Percentiles rank a stretch among this genome's conserved stretches.
phyloP scores from a whole-genome alignment of 1,140 invertebrate species.

The Platyscapa corneri region DNA sequence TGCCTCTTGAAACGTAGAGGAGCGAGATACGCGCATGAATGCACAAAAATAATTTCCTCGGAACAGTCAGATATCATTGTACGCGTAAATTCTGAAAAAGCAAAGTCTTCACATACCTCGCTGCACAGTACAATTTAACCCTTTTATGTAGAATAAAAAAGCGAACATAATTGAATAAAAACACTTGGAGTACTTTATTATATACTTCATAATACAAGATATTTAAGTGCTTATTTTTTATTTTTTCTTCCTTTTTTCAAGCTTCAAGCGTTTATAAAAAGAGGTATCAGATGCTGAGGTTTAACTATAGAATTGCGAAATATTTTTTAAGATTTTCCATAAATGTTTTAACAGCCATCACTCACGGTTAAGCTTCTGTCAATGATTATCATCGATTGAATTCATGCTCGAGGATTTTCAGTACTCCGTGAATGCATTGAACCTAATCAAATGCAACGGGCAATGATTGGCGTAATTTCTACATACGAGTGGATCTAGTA shows the following conservation, averaged over 20 bases:
- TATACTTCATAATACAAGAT: not conserved
- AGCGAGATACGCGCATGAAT: not conserved
- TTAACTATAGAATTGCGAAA: not conserved
- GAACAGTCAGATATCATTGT: not conserved
- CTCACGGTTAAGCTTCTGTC: no score
- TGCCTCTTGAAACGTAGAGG: not conserved
- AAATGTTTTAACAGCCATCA: no score
- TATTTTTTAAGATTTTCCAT: not conserved
- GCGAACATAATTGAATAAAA: not conserved
- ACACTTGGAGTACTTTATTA: not conserved
- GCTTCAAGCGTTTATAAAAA: not conserved
- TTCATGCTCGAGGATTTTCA: conserved; percentile 20
- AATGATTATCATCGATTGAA: not conserved
- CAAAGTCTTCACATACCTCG: conserved; percentile 1
- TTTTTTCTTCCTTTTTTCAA: no score
- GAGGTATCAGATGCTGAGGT: not conserved
- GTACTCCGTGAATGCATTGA: conserved; percentile 62
- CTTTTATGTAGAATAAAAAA: not conserved
- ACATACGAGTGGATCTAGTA: conserved; percentile 62
- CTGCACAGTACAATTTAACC: not conserved
- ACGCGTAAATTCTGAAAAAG: not conserved
- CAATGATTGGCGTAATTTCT: conserved; percentile 65
- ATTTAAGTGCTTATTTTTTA: not conserved
- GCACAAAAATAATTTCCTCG: conserved; percentile 7
- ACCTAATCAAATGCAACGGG: conserved; percentile 67